Evolutionary conservation across 2,888 invertebrate species (phyloP), one percentile per base, ranked within the genome.

Genomic region (Drosophila limbata): DNA sequence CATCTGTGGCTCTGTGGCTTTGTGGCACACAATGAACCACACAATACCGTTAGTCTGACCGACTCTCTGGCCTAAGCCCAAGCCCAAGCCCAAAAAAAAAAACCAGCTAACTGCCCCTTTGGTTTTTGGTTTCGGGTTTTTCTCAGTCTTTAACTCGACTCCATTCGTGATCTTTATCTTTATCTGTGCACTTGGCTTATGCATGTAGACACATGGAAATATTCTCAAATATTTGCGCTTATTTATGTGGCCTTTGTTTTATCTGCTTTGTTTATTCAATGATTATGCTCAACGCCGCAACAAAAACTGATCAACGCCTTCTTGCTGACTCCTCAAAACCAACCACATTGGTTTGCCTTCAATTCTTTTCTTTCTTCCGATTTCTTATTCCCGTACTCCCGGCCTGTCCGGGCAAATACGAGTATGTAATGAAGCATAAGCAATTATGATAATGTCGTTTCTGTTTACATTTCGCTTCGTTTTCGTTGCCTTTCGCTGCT

Each of bases 341-440:
- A 60, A 69, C 55, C 62, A 62, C 57, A 75, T 77, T 65, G 60
- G 51, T 40, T 53, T 76, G 77, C 65, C 65, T 56, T 70, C 45
- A 55, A 61, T 28, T 28, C 28, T 8, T 8, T 67, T 33, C 59
- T 40, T 28, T 42, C 33, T 31, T 35, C 59, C 28, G 37, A 42
- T 63, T 56, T 28, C 8, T 8, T 15, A 56, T 44, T 45, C 25
- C 25, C 52, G 37, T 25, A 39, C 37, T n/a, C 25, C 5, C 21
- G 35, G 13, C 15, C 37, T 13, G 47, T 44, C 33, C 62, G 25
- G 53, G 69, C 80, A 79, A 88, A 81, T 81, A 28, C 28, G 28
- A 28, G 28, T 2, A 84, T 87, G 89, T 88, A 86, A 85, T 87
- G 88, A 87, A 87, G 87, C 89, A 88, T 85, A 88, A 84, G 79